Conservation (phyloP, 2,113 vertebrate genomes). For the Furnarius figulus region DNA sequence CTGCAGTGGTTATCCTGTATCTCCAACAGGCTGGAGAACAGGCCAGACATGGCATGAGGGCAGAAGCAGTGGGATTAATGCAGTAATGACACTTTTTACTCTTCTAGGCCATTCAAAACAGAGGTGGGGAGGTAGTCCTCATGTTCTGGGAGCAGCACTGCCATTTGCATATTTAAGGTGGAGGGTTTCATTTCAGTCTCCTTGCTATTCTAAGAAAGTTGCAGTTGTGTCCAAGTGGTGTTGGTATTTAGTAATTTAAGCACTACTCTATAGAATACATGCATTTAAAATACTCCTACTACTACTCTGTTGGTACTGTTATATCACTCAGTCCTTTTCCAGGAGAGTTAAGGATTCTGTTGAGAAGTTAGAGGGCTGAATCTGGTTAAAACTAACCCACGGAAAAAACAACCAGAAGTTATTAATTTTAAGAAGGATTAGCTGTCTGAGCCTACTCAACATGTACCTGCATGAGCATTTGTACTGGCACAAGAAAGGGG, state of each 20-base stretch:
- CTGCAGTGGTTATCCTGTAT: not conserved
- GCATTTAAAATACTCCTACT: not conserved
- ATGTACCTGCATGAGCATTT: not conserved
- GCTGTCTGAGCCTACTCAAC: not conserved
- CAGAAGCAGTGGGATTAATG: not conserved
- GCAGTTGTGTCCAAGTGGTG: not conserved
- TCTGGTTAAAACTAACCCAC: not conserved
- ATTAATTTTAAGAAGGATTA: not conserved
- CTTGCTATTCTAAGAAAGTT: not conserved
- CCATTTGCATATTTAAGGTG: not conserved
- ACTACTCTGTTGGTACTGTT: not conserved
- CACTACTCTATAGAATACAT: not conserved
- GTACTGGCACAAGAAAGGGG: not conserved
- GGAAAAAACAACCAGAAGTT: not conserved
- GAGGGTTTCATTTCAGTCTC: not conserved
- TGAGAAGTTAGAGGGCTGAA: not conserved
- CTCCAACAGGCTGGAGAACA: not conserved
- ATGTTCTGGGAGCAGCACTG: not conserved
- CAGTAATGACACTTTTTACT: not conserved
- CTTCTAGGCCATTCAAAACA: not conserved
- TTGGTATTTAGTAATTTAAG: not conserved
- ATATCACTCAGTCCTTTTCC: not conserved
- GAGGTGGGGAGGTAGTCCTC: not conserved
- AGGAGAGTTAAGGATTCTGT: not conserved
- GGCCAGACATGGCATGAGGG: fast-evolving